Conservation (phyloP, 2,113 vertebrate genomes). For the Geothlypis trichas region DNA sequence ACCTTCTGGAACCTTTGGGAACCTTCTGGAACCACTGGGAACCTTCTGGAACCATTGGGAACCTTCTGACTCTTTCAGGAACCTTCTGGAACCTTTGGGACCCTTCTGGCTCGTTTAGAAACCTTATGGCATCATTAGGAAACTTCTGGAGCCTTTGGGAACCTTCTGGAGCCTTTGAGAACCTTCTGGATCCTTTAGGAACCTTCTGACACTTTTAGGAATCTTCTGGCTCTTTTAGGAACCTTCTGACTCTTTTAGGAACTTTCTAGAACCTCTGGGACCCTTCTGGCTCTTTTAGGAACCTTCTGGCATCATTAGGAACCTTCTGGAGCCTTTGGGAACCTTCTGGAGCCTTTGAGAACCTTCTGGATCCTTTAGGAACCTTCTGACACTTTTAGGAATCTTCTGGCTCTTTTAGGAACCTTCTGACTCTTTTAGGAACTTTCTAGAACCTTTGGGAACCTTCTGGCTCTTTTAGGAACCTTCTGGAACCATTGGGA, state of each 20-base stretch:
- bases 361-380: not conserved
- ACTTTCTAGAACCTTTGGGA: not conserved
- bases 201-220: too few species aligned
- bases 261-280: too few species aligned
- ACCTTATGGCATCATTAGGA: fast-evolving
- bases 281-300: not conserved
- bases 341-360: not conserved
- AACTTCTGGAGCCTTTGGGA: not conserved
- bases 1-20: too few species aligned
- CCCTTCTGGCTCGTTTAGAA: too few species aligned
- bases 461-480: not conserved
- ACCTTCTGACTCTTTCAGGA: not conserved
- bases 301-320: too few species aligned
- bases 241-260: not conserved
- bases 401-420: too few species aligned
- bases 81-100: not conserved
- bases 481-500: too few species aligned
- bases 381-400: too few species aligned
- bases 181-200: not conserved
- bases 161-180: not conserved
- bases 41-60: not conserved
- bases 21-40: not conserved
- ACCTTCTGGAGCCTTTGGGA: not conserved
- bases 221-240: too few species aligned
- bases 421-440: not conserved